phyloP scores from a whole-genome alignment of 2,113 vertebrate genomes.

The Poecilia latipinna region DNA sequence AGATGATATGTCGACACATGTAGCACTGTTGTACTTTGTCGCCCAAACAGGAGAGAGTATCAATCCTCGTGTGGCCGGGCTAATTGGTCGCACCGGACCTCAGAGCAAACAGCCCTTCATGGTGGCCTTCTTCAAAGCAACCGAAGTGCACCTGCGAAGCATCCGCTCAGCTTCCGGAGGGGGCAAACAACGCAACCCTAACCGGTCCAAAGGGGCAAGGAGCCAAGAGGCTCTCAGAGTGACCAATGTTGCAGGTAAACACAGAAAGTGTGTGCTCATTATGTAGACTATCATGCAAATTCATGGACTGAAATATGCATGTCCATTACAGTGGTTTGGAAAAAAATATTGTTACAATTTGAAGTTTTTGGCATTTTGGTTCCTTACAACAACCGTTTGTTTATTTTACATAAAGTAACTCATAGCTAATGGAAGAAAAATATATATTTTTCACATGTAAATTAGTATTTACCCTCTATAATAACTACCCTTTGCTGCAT shows the following conservation, averaged over 20 bases:
- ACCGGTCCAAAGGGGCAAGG: conserved; percentile 89
- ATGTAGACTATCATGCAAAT: conserved; percentile 18
- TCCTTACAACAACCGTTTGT: neutral
- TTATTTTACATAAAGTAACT: no score
- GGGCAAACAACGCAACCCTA: conserved; percentile 89
- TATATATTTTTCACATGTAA: neutral
- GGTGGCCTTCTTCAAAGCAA: conserved; percentile 98
- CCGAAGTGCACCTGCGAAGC: conserved; percentile 93
- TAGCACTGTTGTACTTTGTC: conserved; percentile 50
- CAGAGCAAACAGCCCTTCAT: conserved; percentile 99
- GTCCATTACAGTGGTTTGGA: neutral
- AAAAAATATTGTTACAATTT: neutral
- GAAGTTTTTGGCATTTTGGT: conserved; percentile 26
- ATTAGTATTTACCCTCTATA: neutral
- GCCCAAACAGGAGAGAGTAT: conserved; percentile 88
- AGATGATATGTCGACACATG: conserved; percentile 27
- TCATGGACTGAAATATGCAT: conserved; percentile 13
- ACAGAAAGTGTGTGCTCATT: neutral
- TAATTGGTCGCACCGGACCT: conserved; percentile 90
- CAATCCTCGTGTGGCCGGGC: conserved; percentile 89
- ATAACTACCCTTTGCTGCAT: neutral
- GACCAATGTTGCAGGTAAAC: conserved; percentile 88
- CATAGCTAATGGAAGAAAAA: no score
- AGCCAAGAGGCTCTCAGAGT: conserved; percentile 91
- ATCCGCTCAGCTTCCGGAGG: conserved; percentile 86